Evolutionary conservation across 2,888 invertebrate species (phyloP).

Genomic region (Pseudococcus jackbeardsleyi): DNA sequence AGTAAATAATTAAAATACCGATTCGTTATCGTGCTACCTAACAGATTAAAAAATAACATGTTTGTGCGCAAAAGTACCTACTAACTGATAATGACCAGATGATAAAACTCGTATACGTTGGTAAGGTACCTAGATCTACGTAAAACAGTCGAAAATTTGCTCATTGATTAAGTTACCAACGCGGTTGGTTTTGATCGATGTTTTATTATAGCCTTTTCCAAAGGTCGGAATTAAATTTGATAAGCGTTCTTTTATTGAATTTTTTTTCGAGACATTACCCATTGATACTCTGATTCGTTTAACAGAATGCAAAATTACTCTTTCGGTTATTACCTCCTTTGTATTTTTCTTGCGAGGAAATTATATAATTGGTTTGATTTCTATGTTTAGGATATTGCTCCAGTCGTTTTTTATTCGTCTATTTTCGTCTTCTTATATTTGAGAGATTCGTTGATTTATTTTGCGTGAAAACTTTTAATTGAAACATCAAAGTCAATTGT

Average conservation of each 20-base stretch:
- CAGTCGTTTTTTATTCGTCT: not conserved
- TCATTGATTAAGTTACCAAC: not conserved
- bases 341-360: not conserved
- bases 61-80: not conserved
- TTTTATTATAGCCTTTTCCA: not conserved
- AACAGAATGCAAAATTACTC: not conserved
- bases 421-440: too few species aligned
- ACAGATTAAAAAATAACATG: conserved; percentile 9
- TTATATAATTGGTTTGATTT: not conserved
- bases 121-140: not conserved
- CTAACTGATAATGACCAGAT: not conserved
- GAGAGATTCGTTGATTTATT: too few species aligned
- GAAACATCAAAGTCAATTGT: too few species aligned
- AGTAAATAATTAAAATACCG: conserved; percentile 18
- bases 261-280: not conserved
- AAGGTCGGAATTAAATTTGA: not conserved
- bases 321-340: not conserved
- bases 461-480: too few species aligned
- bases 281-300: not conserved
- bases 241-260: not conserved
- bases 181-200: not conserved
- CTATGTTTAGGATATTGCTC: not conserved
- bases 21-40: not conserved
- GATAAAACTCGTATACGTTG: not conserved
- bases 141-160: conserved; percentile 10